phyloP scores from a whole-genome alignment of 2,113 vertebrate genomes.

The Semicossyphus pulcher region DNA sequence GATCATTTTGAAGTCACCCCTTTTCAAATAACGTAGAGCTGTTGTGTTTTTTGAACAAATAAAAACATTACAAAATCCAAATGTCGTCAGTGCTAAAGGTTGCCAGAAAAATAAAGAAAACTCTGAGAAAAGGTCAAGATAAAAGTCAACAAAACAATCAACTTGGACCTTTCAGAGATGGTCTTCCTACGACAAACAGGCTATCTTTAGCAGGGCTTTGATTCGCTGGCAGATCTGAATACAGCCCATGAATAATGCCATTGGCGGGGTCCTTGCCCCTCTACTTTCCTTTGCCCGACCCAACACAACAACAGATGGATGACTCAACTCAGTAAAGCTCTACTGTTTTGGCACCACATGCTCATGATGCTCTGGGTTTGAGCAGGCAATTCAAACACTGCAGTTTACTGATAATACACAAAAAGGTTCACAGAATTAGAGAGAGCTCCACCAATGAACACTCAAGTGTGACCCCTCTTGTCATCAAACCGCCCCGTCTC shows the following conservation, averaged over 20 bases:
- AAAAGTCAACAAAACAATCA: slow-evolving; percentile 4
- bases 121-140: not conserved
- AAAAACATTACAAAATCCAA: not conserved
- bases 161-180: slow-evolving; percentile 11
- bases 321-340: slow-evolving; percentile 4
- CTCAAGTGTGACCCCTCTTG: slow-evolving; percentile 2
- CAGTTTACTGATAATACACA: slow-evolving; percentile 3
- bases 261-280: not conserved
- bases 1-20: not conserved
- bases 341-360: slow-evolving; percentile 9
- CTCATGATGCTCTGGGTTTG: slow-evolving; percentile 21
- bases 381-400: slow-evolving; percentile 19
- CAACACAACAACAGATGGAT: slow-evolving; percentile 39
- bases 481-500: not conserved
- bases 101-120: not conserved
- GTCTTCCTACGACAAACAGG: not conserved
- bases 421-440: slow-evolving; percentile 9
- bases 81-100: not conserved
- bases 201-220: slow-evolving; percentile 31
- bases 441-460: not conserved
- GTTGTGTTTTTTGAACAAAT: not conserved
- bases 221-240: slow-evolving; percentile 6
- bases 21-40: not conserved
- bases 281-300: slow-evolving; percentile 1
- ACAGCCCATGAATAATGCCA: not conserved